Evolutionary conservation across 2,888 invertebrate species (phyloP).

Genomic region (Cantharis rufa): DNA sequence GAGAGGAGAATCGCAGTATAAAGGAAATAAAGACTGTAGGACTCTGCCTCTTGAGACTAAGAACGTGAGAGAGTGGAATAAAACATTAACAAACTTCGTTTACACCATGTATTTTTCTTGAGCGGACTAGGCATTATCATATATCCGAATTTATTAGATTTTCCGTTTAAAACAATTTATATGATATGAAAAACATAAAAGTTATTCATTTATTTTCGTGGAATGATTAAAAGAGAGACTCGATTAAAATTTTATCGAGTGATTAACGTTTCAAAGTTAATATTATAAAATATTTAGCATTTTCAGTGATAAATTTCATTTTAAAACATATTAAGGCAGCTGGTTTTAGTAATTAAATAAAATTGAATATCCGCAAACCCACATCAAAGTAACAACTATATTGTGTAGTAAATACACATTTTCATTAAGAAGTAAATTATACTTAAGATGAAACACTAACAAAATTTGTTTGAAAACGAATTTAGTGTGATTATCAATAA

Average conservation of each 20-base stretch:
- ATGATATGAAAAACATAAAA: not conserved
- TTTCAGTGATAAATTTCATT: not conserved
- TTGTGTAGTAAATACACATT: not conserved
- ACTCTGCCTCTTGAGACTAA: conserved; percentile 42
- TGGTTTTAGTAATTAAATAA: not conserved
- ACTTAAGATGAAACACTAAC: conserved; percentile 4
- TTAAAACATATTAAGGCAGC: not conserved
- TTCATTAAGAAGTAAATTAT: not conserved
- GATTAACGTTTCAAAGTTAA: not conserved
- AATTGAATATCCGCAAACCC: not conserved
- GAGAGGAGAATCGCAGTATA: conserved; percentile 54
- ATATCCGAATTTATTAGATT: conserved; percentile 19
- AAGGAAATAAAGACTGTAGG: conserved; percentile 51
- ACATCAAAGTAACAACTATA: not conserved
- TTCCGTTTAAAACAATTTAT: conserved; percentile 4
- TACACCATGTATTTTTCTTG: conserved; percentile 25
- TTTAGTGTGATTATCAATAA: conserved; percentile 19
- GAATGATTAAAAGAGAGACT: not conserved
- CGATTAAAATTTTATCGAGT: not conserved
- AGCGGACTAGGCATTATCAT: conserved; percentile 20
- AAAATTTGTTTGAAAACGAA: conserved; percentile 1
- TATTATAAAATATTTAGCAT: not conserved
- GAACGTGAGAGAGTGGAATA: conserved; percentile 44
- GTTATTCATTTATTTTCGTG: not conserved
- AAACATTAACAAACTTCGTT: conserved; percentile 35